Percentiles rank a stretch among this genome's conserved stretches.
These are phyloP conservation scores for Galbula dea DNA, from an alignment of 2,113 vertebrate species.

Conservation along the genomic window DNA sequence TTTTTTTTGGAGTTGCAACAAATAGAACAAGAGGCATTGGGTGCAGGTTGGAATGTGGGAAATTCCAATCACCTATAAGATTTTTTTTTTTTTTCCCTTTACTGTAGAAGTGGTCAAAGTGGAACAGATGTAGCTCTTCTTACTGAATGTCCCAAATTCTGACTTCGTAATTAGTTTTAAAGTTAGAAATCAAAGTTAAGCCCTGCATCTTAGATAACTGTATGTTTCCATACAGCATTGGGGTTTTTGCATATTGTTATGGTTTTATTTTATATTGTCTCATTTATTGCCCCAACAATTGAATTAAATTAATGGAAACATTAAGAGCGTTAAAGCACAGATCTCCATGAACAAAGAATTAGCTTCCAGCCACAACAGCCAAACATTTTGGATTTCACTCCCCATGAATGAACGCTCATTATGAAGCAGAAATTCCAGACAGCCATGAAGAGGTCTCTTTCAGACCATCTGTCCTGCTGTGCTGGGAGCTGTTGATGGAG, in stretches of 20 bases:
- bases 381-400: background rate
- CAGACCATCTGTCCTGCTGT: background rate
- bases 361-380: background rate
- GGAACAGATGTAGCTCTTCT: background rate
- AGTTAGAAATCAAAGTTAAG: background rate
- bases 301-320: constrained; percentile 30
- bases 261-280: background rate
- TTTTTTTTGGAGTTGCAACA: background rate
- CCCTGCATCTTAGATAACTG: background rate
- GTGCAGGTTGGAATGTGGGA: background rate
- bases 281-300: constrained; percentile 25
- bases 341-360: background rate
- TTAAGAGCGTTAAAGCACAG: background rate
- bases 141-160: background rate
- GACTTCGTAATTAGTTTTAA: background rate
- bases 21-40: background rate
- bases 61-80: background rate
- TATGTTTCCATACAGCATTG: background rate
- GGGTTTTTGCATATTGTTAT: background rate
- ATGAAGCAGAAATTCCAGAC: background rate
- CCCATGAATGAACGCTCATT: background rate
- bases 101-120: background rate
- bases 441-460: rapidly evolving
- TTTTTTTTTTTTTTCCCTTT: background rate
- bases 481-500: background rate